Evolutionary conservation across 2,113 vertebrate species (phyloP).

Genomic region (Tiliqua scincoides): DNA sequence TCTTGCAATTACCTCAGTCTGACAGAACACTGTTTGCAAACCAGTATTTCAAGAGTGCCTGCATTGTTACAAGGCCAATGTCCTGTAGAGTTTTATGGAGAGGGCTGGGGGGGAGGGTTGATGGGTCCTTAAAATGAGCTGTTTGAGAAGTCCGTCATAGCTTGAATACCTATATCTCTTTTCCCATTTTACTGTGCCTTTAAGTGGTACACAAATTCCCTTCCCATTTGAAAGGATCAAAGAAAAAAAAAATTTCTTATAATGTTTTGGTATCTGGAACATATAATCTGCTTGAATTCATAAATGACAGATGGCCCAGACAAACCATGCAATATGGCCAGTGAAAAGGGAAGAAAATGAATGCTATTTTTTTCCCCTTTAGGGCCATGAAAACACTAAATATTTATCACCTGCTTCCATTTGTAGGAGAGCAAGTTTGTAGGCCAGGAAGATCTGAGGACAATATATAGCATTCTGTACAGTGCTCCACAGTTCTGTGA

Average conservation of each 20-base stretch:
- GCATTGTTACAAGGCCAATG: constrained; percentile 47
- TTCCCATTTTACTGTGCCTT: not conserved
- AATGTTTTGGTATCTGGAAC: constrained; percentile 45
- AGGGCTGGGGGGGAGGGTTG: not conserved
- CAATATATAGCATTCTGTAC: no score
- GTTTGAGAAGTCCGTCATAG: constrained; percentile 26
- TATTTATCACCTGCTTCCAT: not conserved
- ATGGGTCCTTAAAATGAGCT: constrained; percentile 31
- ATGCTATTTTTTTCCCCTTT: not conserved
- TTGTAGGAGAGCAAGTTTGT: not conserved
- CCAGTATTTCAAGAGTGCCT: constrained; percentile 72
- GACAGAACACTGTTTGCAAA: constrained; percentile 45
- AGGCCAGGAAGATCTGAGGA: no score
- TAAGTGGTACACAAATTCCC: not conserved
- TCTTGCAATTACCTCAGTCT: constrained; percentile 48
- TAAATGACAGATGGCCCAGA: not conserved
- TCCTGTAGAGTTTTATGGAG: constrained; percentile 49
- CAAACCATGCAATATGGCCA: not conserved
- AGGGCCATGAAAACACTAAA: not conserved
- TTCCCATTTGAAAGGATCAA: constrained; percentile 49
- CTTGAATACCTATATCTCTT: not conserved
- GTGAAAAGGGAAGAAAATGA: not conserved
- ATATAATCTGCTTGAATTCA: constrained; percentile 23
- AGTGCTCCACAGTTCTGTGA: not conserved
- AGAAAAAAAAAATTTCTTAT: constrained; percentile 35